Evolutionary conservation across 35 echinoderm and acorn worm genomes (phyloP).

Genomic region (Ptychodera flava): DNA sequence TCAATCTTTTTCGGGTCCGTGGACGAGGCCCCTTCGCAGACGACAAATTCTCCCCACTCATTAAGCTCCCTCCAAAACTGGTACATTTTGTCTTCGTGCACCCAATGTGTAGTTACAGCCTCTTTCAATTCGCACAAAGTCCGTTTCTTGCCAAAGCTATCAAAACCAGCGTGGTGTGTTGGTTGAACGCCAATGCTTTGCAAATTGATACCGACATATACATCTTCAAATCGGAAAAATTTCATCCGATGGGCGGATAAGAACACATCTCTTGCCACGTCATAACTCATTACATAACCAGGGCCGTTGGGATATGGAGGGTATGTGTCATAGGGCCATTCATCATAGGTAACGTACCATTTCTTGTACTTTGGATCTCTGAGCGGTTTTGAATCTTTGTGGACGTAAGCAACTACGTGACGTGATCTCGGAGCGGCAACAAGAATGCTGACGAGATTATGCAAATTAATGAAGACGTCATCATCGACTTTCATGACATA

Average conservation of each 20-base stretch:
- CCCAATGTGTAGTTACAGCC: background rate
- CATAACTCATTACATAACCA: background rate
- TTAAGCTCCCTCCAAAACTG: background rate
- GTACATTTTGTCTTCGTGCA: background rate
- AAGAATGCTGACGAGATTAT: background rate
- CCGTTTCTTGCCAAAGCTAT: background rate
- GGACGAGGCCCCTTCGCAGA: background rate
- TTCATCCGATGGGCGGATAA: background rate
- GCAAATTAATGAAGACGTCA: conserved; percentile 22
- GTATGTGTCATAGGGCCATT: background rate
- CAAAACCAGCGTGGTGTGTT: background rate
- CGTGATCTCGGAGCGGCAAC: background rate
- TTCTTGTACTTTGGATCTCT: background rate
- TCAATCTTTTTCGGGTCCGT: background rate
- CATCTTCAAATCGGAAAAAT: background rate
- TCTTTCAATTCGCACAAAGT: background rate
- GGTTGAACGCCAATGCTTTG: background rate
- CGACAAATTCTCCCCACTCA: background rate
- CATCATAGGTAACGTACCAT: background rate
- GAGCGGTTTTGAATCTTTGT: background rate
- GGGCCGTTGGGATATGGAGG: background rate
- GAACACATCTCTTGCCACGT: background rate
- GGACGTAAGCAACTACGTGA: background rate
- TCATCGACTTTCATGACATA: conserved; percentile 69
- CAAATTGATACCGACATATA: background rate